These are phyloP conservation scores for Smutsia gigantea DNA, from an alignment of 2,797 vertebrate species.

Conservation along the genomic window DNA sequence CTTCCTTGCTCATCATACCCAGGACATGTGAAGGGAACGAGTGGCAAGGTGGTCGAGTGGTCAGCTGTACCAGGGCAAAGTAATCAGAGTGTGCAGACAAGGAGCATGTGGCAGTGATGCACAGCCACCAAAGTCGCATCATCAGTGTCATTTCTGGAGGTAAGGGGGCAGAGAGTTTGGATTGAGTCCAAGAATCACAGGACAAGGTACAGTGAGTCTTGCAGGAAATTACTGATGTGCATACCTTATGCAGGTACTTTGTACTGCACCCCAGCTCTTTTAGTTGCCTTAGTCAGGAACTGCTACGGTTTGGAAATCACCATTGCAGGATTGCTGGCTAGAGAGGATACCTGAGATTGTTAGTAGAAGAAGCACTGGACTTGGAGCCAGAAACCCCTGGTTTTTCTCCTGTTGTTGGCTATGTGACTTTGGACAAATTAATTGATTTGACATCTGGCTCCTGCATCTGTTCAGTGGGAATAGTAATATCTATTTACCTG, in stretches of 20 bases:
- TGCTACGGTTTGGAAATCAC: neutral
- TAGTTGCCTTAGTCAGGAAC: neutral
- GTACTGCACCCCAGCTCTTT: neutral
- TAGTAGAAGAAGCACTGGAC: neutral
- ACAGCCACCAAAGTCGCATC: neutral
- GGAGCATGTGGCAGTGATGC: neutral
- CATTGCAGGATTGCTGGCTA: neutral
- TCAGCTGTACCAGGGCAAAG: neutral
- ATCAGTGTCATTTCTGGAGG: neutral
- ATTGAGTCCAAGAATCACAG: neutral
- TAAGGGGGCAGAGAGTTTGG: neutral
- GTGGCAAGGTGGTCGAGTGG: neutral
- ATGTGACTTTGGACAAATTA: neutral
- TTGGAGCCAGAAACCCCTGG: neutral
- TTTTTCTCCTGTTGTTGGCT: neutral
- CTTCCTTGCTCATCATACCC: neutral
- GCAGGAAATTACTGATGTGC: neutral
- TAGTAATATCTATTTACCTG: neutral
- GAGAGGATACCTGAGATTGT: neutral
- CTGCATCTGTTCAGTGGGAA: neutral
- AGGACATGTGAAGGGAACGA: neutral
- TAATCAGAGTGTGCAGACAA: neutral
- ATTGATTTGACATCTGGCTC: constrained; percentile 18
- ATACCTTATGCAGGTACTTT: neutral
- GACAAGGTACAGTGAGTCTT: neutral